Percentiles rank a stretch among this genome's conserved stretches.
Conservation (phyloP, 2,797 vertebrate species). For the Galago senegalensis region DNA sequence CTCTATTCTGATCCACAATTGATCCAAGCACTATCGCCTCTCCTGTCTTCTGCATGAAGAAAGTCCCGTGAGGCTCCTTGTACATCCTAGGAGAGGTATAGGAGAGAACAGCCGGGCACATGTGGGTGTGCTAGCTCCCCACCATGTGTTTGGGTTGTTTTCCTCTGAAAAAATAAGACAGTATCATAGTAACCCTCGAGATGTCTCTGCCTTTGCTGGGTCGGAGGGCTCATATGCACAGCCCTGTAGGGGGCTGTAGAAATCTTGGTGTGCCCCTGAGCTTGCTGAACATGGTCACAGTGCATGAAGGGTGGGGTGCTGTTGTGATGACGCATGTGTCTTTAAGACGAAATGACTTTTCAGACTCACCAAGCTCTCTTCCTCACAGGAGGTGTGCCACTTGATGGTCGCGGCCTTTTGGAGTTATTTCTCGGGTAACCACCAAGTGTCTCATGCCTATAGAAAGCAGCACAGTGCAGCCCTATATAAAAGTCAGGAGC, state of each 20-base stretch:
- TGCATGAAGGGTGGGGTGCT: constrained; percentile 2
- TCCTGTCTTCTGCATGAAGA: background rate
- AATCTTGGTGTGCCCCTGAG: background rate
- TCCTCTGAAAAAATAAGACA: background rate
- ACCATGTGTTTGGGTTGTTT: background rate
- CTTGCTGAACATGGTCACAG: background rate
- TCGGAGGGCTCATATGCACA: background rate
- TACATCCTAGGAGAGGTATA: background rate
- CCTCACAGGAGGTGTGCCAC: constrained; percentile 72
- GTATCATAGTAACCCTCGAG: background rate
- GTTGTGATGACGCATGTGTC: constrained; percentile 55
- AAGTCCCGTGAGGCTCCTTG: background rate
- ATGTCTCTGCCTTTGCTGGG: background rate
- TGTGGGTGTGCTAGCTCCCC: background rate
- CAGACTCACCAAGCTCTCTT: constrained; percentile 75
- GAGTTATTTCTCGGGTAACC: constrained; percentile 73
- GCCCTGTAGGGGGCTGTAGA: background rate
- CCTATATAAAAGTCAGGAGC: constrained; percentile 60
- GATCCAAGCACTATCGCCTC: background rate
- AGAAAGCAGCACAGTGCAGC: constrained; percentile 51
- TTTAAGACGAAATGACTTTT: constrained; percentile 64
- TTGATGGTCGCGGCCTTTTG: constrained; percentile 70
- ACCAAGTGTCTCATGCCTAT: constrained; percentile 48
- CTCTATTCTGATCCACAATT: background rate
- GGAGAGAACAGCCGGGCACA: background rate